Conservation (phyloP, 2,888 invertebrate species). For the Pseudanteris insignis region DNA sequence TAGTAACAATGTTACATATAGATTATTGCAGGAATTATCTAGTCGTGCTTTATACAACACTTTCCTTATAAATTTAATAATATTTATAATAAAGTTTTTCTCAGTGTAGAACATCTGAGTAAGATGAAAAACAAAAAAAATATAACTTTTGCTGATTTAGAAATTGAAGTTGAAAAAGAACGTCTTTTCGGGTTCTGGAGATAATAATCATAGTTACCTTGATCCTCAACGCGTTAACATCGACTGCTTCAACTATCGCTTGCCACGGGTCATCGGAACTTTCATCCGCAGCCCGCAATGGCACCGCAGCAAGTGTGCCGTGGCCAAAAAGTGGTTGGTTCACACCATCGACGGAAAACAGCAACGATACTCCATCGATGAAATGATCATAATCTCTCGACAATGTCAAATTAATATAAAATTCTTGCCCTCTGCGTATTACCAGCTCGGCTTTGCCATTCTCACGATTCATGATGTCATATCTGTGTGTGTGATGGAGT, state of each 20-base stretch:
- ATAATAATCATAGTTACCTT: conserved; percentile 52
- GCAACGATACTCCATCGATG: conserved; percentile 83
- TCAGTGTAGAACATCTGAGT: no score
- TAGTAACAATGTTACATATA: no score
- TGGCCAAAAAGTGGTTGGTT: conserved; percentile 82
- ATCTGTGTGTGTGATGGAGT: conserved; percentile 81
- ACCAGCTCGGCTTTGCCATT: conserved; percentile 73
- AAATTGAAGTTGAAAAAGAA: no score
- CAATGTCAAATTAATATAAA: conserved; percentile 77
- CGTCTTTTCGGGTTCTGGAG: no score
- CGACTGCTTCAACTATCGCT: conserved; percentile 75
- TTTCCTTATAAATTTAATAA: no score
- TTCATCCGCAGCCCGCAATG: conserved; percentile 74
- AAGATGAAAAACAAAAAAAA: no score
- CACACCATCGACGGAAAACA: conserved; percentile 83
- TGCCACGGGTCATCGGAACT: conserved; percentile 77
- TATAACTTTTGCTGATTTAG: no score
- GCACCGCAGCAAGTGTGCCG: conserved; percentile 80
- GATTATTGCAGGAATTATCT: no score
- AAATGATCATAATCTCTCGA: conserved; percentile 79
- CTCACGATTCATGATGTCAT: conserved; percentile 76
- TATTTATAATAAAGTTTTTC: no score
- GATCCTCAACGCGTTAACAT: conserved; percentile 72
- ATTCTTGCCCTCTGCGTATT: conserved; percentile 84
- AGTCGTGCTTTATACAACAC: no score